Evolutionary conservation across 1,140 invertebrate genomes (phyloP), one percentile per base, ranked within the genome.

Genomic region (Heliconius melpomene): DNA sequence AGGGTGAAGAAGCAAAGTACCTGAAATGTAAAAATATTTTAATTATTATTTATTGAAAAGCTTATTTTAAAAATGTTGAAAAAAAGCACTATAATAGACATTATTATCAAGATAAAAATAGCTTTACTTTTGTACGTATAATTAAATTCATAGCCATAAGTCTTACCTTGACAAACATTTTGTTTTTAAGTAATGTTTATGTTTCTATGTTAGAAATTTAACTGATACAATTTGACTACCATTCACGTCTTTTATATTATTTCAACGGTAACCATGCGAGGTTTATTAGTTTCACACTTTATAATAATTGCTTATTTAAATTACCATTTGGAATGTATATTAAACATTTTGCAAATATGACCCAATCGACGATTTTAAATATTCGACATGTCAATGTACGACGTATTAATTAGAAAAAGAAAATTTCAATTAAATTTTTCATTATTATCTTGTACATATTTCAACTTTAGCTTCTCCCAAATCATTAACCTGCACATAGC

Each of bases 191-290:
- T n/a, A 29, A 66, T 66, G 26, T 66, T 66, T 66, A 13, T n/a
- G 60, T 26, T 29, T 13, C 60, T 26, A 66, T 75, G 76, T 66
- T 50, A 72, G 29, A 26, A 66, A 66, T 0, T 29, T 26, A 66
- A 66, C 60, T 66, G 60, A 66, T 66, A 81, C 77, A 70, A 72
- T 74, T 54, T 60, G 77, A 32, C 74, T 46, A 78, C 70, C 75
- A 76, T 74, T 75, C 74, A 72, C 46, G 77, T 78, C 77, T 78
- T 81, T 81, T 81, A 81, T 81, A 81, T 81, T 72, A 74, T 70
- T 66, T 75, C 60, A 81, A 76, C 32, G 66, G 80, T 75, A 78
- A 78, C 57, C 60, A 70, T 66, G 60, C 60, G 60, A 66, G 23
- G 60, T 66, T 66, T 66, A 66, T 29, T 66, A 66, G 60, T 66